Percentiles rank a stretch among this genome's conserved stretches.
Evolutionary conservation across 1,140 invertebrate species (phyloP).

Genomic region (Philopotamus ludificatus): DNA sequence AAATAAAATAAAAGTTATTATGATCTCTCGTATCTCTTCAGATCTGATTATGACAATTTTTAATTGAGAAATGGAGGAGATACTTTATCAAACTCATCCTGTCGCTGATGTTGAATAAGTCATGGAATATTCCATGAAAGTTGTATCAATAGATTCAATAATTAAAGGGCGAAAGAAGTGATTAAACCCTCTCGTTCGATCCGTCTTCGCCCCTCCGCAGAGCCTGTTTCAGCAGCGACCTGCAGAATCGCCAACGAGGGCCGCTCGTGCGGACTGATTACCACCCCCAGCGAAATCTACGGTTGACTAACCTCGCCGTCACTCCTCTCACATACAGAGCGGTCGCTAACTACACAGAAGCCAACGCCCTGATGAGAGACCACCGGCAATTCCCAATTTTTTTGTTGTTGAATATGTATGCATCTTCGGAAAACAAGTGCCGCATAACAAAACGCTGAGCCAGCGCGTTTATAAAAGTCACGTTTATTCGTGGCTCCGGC

Average conservation of each 20-base stretch:
- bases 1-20: no score
- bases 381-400: neutral
- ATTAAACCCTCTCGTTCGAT: neutral
- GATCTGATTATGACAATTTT: no score
- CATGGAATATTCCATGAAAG: no score
- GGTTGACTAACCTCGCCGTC: conserved; percentile 5
- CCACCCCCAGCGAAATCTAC: neutral
- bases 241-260: neutral
- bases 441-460: neutral
- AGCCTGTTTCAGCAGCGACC: neutral
- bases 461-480: neutral
- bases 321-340: conserved; percentile 14
- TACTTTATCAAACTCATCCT: no score
- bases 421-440: neutral
- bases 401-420: no score
- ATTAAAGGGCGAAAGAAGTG: neutral
- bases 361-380: conserved; percentile 1
- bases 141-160: neutral
- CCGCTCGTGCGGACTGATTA: conserved; percentile 36
- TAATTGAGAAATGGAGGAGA: no score
- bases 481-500: neutral
- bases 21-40: no score
- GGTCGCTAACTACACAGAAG: conserved; percentile 1
- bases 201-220: neutral
- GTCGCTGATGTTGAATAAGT: no score